Percentiles rank a stretch among this genome's conserved stretches.
Evolutionary conservation across 2,888 invertebrate genomes (phyloP).

Genomic region (Microchrysa polita): DNA sequence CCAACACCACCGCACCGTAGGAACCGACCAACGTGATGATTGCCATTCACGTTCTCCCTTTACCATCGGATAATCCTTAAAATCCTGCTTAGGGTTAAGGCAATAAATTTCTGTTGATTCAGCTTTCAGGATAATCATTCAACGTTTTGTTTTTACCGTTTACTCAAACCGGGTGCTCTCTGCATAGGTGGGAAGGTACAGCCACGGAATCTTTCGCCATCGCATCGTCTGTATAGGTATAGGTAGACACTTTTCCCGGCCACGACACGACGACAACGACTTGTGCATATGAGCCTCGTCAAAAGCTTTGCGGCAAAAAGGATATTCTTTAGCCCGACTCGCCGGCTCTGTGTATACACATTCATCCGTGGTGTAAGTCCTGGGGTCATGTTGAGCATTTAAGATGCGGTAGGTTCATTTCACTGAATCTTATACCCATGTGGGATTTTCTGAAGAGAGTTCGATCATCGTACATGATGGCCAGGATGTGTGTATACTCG

Average conservation of each 20-base stretch:
- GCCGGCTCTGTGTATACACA: no score
- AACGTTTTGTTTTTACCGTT: conserved; percentile 32
- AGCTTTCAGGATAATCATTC: conserved; percentile 38
- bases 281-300: conserved; percentile 1
- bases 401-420: conserved; percentile 2
- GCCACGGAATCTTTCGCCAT: no score
- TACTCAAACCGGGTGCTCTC: background rate
- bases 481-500: background rate
- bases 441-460: conserved; percentile 13
- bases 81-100: conserved; percentile 42
- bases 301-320: background rate
- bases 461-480: conserved; percentile 20
- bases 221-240: background rate
- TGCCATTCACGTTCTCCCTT: conserved; percentile 26
- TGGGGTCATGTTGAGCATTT: background rate
- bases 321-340: no score
- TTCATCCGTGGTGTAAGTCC: no score
- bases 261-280: no score
- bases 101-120: conserved; percentile 43
- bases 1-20: no score
- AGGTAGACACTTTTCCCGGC: background rate
- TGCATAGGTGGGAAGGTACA: no score
- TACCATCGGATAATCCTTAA: conserved; percentile 20
- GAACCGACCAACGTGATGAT: conserved; percentile 22
- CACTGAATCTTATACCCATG: background rate